A percentile compares a stretch with the other conserved stretches of the same genome.
Evolutionary conservation across 2,797 vertebrate genomes (phyloP).

Genomic region (Sebastiscus tertius): DNA sequence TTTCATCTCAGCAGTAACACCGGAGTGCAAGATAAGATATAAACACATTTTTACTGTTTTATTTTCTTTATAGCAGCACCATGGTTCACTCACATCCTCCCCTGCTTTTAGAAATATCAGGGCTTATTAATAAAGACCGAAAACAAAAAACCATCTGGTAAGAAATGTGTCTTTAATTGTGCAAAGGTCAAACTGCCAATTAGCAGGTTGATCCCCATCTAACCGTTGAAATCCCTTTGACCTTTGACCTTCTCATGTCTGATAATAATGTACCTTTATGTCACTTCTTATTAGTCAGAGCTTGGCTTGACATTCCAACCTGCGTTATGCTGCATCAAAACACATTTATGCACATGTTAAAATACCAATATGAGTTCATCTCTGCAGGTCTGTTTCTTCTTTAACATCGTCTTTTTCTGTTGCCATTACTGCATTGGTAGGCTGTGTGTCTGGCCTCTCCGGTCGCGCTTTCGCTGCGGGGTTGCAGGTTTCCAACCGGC

Average conservation of each 20-base stretch:
- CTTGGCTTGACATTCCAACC: background rate
- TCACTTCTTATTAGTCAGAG: constrained; percentile 5
- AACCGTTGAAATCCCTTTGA: constrained; percentile 23
- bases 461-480: too few relatives aligned
- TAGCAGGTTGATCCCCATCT: constrained; percentile 3
- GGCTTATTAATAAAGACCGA: background rate
- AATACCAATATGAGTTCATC: background rate
- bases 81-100: background rate
- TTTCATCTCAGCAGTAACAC: background rate
- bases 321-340: background rate
- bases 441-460: too few relatives aligned
- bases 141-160: constrained; percentile 25
- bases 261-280: constrained; percentile 2
- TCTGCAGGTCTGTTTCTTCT: constrained; percentile 8
- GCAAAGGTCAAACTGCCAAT: constrained; percentile 37
- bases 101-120: background rate
- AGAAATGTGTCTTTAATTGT: constrained; percentile 9
- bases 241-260: constrained; percentile 32
- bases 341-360: background rate
- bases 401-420: background rate
- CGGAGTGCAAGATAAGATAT: background rate
- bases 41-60: background rate
- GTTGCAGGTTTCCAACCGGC: too few relatives aligned
- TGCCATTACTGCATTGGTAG: too few relatives aligned
- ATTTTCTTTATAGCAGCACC: background rate